These are phyloP conservation scores for Phymastichus coffea DNA, from an alignment of 1,140 invertebrate genomes.

Conservation along the genomic window DNA sequence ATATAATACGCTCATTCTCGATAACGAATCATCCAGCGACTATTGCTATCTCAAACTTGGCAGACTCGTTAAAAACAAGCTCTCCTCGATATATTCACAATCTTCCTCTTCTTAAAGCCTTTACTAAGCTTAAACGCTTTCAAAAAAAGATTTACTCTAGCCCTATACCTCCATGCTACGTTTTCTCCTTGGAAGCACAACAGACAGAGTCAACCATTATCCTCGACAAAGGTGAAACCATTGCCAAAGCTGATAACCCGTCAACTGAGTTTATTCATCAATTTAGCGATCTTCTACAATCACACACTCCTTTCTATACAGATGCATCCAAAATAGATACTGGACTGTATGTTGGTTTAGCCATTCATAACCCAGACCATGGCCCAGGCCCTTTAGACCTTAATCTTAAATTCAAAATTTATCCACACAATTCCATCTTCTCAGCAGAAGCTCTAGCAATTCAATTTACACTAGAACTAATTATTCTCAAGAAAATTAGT, in stretches of 20 bases:
- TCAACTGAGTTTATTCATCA: neutral
- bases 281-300: neutral
- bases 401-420: neutral
- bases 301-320: neutral
- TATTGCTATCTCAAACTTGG: neutral
- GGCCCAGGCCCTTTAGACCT: too few species aligned
- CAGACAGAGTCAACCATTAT: neutral
- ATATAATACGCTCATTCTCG: neutral
- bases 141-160: neutral
- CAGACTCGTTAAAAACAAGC: neutral
- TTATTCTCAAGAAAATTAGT: neutral
- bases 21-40: neutral
- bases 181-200: neutral
- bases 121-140: neutral
- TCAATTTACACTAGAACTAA: neutral
- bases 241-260: neutral
- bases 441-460: neutral
- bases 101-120: neutral
- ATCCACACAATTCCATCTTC: neutral
- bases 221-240: neutral
- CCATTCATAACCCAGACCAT: neutral
- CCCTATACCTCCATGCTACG: neutral
- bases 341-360: neutral
- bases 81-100: neutral
- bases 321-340: neutral